Conservation (phyloP, 2,113 vertebrate species). For the rabbit (Oryctolagus cuniculus) region mOryCun1.1 NC_091436.1:153255001-153255500, state of each 20-base stretch:
- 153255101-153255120: slow-evolving; percentile 65
- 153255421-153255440: background rate
- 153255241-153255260: background rate
- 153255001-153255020: background rate
- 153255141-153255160: slow-evolving; percentile 45
- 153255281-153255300: slow-evolving; percentile 29
- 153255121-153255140: slow-evolving; percentile 55
- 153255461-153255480: background rate
- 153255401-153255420: background rate
- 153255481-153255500: background rate
- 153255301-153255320: slow-evolving; percentile 48
- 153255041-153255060: background rate
- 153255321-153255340: slow-evolving; percentile 51
- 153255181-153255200: background rate
- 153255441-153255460: background rate
- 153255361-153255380: background rate
- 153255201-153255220: background rate
- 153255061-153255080: slow-evolving; percentile 34
- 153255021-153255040: background rate
- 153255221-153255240: background rate
- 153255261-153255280: background rate
- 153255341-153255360: background rate
- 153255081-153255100: slow-evolving; percentile 56
- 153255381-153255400: background rate
- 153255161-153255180: slow-evolving; percentile 12